Conservation (phyloP, 2,888 invertebrate species). For the Lapara coniferarum region DNA sequence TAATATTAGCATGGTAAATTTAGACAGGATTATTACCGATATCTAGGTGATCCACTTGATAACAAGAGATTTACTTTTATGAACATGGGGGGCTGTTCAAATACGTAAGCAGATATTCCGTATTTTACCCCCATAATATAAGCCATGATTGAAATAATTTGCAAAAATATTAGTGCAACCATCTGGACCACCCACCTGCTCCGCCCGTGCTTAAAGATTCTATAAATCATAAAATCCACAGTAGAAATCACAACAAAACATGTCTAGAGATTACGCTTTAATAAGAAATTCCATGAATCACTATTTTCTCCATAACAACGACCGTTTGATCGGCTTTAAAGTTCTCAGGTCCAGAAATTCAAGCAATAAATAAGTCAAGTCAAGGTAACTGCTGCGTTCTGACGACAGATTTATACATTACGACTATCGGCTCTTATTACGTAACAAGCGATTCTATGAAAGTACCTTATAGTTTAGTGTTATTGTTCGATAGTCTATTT, state of each 20-base stretch:
- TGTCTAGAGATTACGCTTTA: not conserved
- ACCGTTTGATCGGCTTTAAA: slow-evolving; percentile 29
- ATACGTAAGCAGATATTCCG: too few relatives aligned
- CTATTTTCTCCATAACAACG: slow-evolving; percentile 34
- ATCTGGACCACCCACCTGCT: too few relatives aligned
- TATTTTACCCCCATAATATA: too few relatives aligned
- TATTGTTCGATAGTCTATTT: not conserved
- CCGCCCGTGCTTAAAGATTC: too few relatives aligned
- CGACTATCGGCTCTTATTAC: slow-evolving; percentile 37
- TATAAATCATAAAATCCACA: not conserved
- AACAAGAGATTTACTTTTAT: too few relatives aligned
- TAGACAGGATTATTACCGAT: too few relatives aligned
- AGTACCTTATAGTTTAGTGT: slow-evolving; percentile 8
- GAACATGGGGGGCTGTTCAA: too few relatives aligned
- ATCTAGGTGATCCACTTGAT: too few relatives aligned
- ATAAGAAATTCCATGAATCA: slow-evolving; percentile 37
- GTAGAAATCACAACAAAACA: not conserved
- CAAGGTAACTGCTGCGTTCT: slow-evolving; percentile 43
- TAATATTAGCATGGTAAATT: not conserved
- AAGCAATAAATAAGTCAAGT: slow-evolving; percentile 57
- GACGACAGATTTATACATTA: slow-evolving; percentile 24
- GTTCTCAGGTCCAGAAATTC: slow-evolving; percentile 44
- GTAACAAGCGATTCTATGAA: slow-evolving; percentile 33
- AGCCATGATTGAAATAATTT: too few relatives aligned
- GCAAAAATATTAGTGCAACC: too few relatives aligned